Evolutionary conservation across 2,888 invertebrate species (phyloP).

Genomic region (Micoletzkya japonica): DNA sequence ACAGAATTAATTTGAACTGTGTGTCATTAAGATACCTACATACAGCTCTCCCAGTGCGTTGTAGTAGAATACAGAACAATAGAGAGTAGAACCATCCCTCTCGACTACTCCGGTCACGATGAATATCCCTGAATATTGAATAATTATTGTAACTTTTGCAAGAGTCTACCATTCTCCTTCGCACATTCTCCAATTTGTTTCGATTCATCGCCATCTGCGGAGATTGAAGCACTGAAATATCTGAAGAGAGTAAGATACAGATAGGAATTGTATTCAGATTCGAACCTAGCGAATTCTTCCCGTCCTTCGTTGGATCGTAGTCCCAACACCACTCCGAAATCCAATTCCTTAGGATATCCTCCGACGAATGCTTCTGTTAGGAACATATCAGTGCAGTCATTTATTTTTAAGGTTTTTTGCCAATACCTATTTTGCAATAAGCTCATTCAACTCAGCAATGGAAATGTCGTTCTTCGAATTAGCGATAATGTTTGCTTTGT

Average conservation of each 20-base stretch:
- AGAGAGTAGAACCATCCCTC: constrained; percentile 49
- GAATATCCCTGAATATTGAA: constrained; percentile 15
- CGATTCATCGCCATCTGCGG: constrained; percentile 45
- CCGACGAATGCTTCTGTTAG: constrained; percentile 56
- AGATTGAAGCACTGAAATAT: constrained; percentile 52
- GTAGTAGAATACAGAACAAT: constrained; percentile 59
- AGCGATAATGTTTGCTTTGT: too few relatives aligned
- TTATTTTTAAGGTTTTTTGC: too few relatives aligned
- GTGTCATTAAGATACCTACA: neutral
- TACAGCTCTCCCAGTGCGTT: neutral
- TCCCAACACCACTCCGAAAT: constrained; percentile 56
- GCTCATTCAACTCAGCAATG: neutral
- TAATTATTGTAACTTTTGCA: neutral
- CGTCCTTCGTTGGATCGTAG: constrained; percentile 51
- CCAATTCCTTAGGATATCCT: constrained; percentile 57
- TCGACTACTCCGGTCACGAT: constrained; percentile 57
- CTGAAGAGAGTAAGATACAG: constrained; percentile 22
- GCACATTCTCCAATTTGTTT: constrained; percentile 29
- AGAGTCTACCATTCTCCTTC: constrained; percentile 10
- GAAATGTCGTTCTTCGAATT: too few relatives aligned
- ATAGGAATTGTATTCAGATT: neutral
- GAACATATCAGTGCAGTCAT: neutral
- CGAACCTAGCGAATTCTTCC: constrained; percentile 46
- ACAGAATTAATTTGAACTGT: neutral
- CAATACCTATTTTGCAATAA: neutral